Conservation (phyloP, 2,797 vertebrate species). For the Pipistrellus pipistrellus region DNA sequence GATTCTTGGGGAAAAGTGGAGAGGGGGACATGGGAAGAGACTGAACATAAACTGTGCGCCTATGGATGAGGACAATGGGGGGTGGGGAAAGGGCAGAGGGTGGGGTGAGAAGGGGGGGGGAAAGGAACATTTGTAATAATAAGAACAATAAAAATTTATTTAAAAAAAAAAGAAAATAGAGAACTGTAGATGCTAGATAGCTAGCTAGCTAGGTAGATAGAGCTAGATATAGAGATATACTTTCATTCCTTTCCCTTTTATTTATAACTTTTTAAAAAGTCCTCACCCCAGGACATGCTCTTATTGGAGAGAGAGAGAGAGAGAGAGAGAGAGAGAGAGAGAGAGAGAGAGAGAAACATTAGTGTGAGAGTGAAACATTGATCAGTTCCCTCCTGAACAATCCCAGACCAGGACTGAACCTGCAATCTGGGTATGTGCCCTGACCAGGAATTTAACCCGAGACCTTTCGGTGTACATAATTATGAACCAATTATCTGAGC, state of each 20-base stretch:
- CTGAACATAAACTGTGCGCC: no score
- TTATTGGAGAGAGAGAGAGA: neutral
- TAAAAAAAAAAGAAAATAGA: neutral
- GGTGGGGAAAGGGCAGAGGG: no score
- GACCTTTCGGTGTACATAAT: neutral
- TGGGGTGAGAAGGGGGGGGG: no score
- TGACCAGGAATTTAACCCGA: no score
- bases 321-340: neutral
- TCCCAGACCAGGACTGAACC: neutral
- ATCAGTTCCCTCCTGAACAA: neutral
- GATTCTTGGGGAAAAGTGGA: no score
- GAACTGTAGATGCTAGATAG: neutral
- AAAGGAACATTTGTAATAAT: no score
- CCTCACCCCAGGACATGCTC: neutral
- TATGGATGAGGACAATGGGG: no score
- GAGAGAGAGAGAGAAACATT: neutral
- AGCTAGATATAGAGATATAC: constrained; percentile 3
- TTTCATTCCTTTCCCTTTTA: constrained; percentile 27
- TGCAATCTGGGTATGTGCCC: no score
- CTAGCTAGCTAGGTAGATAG: neutral
- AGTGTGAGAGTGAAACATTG: neutral
- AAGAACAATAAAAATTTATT: no score
- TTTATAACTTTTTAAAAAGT: constrained; percentile 31
- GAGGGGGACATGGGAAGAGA: no score
- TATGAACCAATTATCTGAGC: neutral